A percentile compares a stretch with the other conserved stretches of the same genome.
Conservation (phyloP, 2,888 invertebrate species). For the Dicranocentrus wangi region DNA sequence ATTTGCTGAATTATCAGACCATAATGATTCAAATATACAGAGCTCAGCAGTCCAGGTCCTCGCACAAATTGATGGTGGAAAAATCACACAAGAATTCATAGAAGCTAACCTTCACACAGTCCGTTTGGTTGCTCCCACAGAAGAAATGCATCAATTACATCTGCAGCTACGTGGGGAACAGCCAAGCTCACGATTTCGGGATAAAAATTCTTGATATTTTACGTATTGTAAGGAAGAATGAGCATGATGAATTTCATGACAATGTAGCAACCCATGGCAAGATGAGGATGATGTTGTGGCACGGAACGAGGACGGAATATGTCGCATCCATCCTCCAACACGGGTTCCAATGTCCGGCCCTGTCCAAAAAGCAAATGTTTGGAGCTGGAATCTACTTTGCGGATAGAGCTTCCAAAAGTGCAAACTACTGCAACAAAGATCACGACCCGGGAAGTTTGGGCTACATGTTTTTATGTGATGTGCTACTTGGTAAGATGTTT, state of each 20-base stretch:
- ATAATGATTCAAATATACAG: background rate
- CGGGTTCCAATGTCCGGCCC: background rate
- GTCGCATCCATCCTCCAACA: background rate
- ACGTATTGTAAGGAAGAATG: background rate
- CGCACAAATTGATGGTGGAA: background rate
- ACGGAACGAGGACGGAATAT: background rate
- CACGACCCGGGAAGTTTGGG: background rate
- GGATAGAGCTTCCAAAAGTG: conserved; percentile 5
- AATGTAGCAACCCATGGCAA: background rate
- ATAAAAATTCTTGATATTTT: background rate
- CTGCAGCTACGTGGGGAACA: background rate
- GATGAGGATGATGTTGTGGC: conserved; percentile 2
- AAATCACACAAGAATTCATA: background rate
- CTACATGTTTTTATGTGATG: conserved; percentile 54
- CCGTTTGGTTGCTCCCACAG: background rate
- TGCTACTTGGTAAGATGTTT: conserved; percentile 21
- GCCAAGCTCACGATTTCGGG: background rate
- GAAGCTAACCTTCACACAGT: background rate
- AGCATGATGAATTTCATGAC: too few species aligned
- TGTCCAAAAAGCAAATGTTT: background rate
- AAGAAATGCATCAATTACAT: background rate
- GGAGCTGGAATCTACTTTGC: conserved; percentile 24
- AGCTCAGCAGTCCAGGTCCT: background rate
- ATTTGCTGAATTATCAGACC: background rate
- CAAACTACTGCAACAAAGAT: background rate